These are phyloP conservation scores for Orius insidiosus DNA, from an alignment of 1,140 invertebrate genomes.

Conservation along the genomic window DNA sequence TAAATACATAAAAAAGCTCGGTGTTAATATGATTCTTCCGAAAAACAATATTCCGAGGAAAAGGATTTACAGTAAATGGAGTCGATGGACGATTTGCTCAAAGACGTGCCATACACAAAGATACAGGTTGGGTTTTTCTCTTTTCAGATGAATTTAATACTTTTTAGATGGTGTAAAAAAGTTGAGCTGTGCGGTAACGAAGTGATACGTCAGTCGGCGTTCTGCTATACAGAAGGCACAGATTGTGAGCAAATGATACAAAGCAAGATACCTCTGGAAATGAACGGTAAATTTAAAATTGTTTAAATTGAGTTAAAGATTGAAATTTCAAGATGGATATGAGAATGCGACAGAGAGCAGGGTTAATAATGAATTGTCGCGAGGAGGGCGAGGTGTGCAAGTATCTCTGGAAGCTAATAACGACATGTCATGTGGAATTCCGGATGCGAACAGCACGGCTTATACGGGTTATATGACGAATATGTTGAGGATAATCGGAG, in stretches of 20 bases:
- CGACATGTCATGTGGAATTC: too few species aligned
- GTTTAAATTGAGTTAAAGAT: too few species aligned
- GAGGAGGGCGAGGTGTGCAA: too few species aligned
- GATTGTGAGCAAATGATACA: conserved; percentile 60
- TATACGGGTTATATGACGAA: too few species aligned
- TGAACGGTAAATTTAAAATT: background rate
- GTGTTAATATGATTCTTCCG: background rate
- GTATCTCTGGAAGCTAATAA: too few species aligned
- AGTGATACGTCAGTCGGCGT: conserved; percentile 60
- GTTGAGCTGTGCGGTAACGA: conserved; percentile 52
- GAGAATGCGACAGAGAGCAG: too few species aligned
- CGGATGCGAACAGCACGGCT: too few species aligned
- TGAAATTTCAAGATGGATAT: too few species aligned
- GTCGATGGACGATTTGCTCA: conserved; percentile 40
- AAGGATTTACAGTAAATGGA: conserved; percentile 36
- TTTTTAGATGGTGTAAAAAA: conserved; percentile 49
- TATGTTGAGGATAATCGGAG: conserved; percentile 70
- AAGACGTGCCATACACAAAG: conserved; percentile 38
- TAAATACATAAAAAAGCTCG: conserved; percentile 5
- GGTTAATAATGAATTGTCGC: too few species aligned
- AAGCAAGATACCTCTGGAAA: conserved; percentile 8
- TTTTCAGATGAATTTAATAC: conserved; percentile 26
- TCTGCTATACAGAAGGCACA: conserved; percentile 64
- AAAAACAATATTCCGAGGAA: background rate
- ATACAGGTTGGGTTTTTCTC: conserved; percentile 26